phyloP scores from a whole-genome alignment of 2,113 vertebrate species.

The Rallus limicola region DNA sequence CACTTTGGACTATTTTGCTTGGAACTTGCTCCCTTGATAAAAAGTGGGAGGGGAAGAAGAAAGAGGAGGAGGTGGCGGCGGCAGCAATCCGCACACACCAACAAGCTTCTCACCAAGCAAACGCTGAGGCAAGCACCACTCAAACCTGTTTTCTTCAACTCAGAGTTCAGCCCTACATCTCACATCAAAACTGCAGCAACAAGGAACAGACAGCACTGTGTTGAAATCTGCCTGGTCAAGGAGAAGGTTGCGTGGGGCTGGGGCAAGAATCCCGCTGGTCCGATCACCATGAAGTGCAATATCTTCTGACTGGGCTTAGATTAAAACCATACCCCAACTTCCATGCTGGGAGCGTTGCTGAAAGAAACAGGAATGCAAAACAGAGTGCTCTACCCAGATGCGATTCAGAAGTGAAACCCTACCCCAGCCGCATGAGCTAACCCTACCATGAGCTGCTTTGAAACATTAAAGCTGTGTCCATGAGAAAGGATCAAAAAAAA shows the following conservation, averaged over 20 bases:
- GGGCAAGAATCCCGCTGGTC: background rate
- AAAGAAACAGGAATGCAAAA: constrained; percentile 48
- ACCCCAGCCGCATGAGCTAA: background rate
- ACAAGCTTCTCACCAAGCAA: background rate
- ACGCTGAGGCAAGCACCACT: background rate
- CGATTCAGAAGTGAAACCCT: constrained; percentile 59
- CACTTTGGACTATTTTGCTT: constrained; percentile 66
- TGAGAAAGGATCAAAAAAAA: constrained; percentile 17
- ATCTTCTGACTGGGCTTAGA: constrained; percentile 55
- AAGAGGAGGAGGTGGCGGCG: background rate
- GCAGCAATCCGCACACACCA: background rate
- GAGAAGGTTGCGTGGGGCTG: background rate
- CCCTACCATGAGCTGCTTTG: background rate
- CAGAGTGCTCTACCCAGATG: constrained; percentile 4
- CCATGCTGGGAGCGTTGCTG: constrained; percentile 17
- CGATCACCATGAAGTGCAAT: background rate
- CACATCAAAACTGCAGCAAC: constrained; percentile 10
- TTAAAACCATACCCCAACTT: constrained; percentile 67
- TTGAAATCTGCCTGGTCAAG: background rate
- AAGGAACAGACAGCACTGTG: background rate
- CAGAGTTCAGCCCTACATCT: background rate
- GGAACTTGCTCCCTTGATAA: constrained; percentile 51
- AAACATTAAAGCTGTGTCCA: background rate
- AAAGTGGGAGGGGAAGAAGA: background rate
- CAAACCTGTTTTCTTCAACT: background rate